Conservation (phyloP, 2,888 invertebrate species). For the Linnaemya tessellans region DNA sequence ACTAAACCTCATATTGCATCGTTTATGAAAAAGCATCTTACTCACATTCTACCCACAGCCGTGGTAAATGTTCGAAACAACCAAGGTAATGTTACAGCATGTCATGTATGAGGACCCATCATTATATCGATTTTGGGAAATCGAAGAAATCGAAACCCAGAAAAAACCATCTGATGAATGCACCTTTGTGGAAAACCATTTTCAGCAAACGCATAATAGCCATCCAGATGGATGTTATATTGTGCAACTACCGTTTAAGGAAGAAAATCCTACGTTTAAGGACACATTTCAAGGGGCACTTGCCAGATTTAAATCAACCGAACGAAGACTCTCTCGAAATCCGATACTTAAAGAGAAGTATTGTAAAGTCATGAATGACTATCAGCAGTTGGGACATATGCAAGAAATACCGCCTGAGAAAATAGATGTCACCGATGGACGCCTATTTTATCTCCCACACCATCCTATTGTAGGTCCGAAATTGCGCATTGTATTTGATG, state of each 20-base stretch:
- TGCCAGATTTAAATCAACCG: constrained; percentile 19
- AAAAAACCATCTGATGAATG: too few species aligned
- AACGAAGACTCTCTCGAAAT: constrained; percentile 8
- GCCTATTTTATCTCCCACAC: constrained; percentile 54
- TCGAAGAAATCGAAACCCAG: too few species aligned
- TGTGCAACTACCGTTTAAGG: constrained; percentile 10
- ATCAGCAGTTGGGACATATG: background rate
- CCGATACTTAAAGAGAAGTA: background rate
- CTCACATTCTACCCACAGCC: too few species aligned
- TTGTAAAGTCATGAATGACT: background rate
- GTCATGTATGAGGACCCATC: too few species aligned
- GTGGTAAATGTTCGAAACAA: too few species aligned
- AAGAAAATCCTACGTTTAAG: background rate
- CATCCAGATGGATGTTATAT: constrained; percentile 5
- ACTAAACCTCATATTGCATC: too few species aligned
- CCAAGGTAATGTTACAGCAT: too few species aligned
- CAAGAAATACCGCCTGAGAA: background rate
- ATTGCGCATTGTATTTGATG: constrained; percentile 60
- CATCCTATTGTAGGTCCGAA: constrained; percentile 48
- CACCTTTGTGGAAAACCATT: constrained; percentile 49
- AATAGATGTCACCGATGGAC: background rate
- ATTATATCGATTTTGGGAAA: too few species aligned
- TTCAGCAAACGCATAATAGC: constrained; percentile 1
- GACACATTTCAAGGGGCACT: background rate
- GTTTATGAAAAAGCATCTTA: too few species aligned